A percentile compares a stretch with the other conserved stretches of the same genome.
Evolutionary conservation across 2,113 vertebrate genomes (phyloP).

Genomic region (Mugil cephalus): DNA sequence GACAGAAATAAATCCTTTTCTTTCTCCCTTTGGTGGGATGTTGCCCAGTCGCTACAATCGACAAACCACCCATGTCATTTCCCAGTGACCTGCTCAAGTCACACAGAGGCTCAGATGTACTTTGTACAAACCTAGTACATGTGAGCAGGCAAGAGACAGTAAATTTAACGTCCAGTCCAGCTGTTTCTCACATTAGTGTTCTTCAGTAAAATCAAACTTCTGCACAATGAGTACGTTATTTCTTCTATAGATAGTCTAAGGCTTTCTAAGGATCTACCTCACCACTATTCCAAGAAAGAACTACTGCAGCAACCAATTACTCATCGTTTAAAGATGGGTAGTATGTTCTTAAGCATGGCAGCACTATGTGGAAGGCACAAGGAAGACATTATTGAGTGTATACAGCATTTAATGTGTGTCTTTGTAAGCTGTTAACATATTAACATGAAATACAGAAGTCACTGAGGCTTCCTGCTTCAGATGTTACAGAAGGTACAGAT

Average conservation of each 20-base stretch:
- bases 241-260: neutral
- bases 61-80: no score
- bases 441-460: constrained; percentile 19
- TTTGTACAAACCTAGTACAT: no score
- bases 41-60: no score
- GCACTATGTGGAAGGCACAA: neutral
- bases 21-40: no score
- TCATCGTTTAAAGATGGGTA: neutral
- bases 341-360: neutral
- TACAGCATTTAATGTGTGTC: constrained; percentile 1
- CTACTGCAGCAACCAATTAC: neutral
- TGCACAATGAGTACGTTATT: neutral
- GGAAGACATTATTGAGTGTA: neutral
- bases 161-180: no score
- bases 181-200: no score
- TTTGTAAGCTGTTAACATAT: constrained; percentile 20
- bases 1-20: no score
- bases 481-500: constrained; percentile 47
- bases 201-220: no score
- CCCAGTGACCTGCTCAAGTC: no score
- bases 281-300: neutral
- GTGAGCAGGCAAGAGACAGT: no score
- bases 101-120: no score
- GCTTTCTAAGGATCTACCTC: neutral
- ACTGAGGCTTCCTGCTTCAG: constrained; percentile 1